Conservation (phyloP, 1,140 invertebrate species). For the Mizuhopecten yessoensis region DNA sequence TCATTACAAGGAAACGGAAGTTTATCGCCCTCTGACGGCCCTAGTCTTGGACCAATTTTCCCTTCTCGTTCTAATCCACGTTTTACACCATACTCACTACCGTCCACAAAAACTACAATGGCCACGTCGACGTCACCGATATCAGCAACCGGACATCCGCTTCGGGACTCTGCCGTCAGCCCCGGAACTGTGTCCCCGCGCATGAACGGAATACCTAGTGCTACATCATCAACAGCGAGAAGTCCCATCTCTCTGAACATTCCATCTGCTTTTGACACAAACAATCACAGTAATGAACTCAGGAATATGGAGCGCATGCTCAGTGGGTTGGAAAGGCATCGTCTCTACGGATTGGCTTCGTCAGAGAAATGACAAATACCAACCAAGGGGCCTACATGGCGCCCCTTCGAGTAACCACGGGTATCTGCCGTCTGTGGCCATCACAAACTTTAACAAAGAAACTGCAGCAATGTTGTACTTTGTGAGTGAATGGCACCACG, state of each 20-base stretch:
- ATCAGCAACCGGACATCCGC: slow-evolving; percentile 43
- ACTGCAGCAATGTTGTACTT: slow-evolving; percentile 2
- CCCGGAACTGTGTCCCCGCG: slow-evolving; percentile 53
- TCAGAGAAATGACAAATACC: slow-evolving; percentile 34
- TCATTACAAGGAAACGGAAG: slow-evolving; percentile 52
- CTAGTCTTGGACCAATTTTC: slow-evolving; percentile 62
- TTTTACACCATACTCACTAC: slow-evolving; percentile 62
- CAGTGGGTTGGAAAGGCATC: slow-evolving; percentile 52
- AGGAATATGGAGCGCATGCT: slow-evolving; percentile 64
- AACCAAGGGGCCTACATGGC: background rate
- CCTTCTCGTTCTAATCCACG: slow-evolving; percentile 64
- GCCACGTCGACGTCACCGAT: slow-evolving; percentile 56
- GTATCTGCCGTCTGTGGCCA: background rate
- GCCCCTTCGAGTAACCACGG: slow-evolving; percentile 4
- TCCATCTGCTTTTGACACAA: slow-evolving; percentile 58
- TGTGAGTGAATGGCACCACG: background rate
- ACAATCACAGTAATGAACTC: slow-evolving; percentile 57
- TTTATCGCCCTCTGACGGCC: slow-evolving; percentile 53
- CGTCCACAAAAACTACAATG: slow-evolving; percentile 62
- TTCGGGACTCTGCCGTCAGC: slow-evolving; percentile 46
- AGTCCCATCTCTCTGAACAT: slow-evolving; percentile 64
- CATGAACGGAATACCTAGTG: slow-evolving; percentile 53
- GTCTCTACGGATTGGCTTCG: background rate
- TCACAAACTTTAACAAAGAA: background rate
- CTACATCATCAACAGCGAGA: slow-evolving; percentile 50